phyloP scores from a whole-genome alignment of 2,113 vertebrate genomes.

The Ptilorrhoa leucosticta region DNA sequence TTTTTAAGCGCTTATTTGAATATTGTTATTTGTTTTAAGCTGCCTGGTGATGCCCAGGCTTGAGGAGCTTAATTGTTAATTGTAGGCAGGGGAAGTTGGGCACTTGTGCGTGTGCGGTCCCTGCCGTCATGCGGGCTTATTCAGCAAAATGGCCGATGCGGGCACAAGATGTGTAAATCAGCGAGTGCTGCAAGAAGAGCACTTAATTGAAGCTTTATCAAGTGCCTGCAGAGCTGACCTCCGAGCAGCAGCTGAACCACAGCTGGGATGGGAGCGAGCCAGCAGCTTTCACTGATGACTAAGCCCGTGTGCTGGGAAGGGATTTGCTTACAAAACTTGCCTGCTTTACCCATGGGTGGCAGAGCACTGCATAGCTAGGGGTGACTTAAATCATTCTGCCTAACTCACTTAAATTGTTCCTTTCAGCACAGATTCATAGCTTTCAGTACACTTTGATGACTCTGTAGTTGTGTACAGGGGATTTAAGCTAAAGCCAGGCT shows the following conservation, averaged over 20 bases:
- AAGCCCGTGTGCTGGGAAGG: not conserved
- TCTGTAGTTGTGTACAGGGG: not conserved
- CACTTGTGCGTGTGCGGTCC: not conserved
- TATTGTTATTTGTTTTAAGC: not conserved
- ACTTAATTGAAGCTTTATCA: slow-evolving; percentile 67
- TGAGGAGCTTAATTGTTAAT: not conserved
- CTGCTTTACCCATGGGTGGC: slow-evolving; percentile 34
- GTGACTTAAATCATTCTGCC: slow-evolving; percentile 9
- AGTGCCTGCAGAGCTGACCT: slow-evolving; percentile 62
- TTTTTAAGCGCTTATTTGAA: not conserved
- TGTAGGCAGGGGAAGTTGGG: not conserved
- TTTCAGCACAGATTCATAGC: not conserved
- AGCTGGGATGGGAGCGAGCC: slow-evolving; percentile 48
- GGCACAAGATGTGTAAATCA: slow-evolving; percentile 31
- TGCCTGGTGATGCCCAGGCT: not conserved
- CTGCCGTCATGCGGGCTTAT: not conserved
- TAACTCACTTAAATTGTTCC: not conserved
- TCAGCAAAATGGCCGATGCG: slow-evolving; percentile 13
- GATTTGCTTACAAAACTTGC: slow-evolving; percentile 35
- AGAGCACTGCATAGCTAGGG: slow-evolving; percentile 11
- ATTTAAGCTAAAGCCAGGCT: not conserved
- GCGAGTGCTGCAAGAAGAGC: slow-evolving; percentile 31
- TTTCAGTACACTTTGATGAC: not conserved
- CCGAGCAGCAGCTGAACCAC: slow-evolving; percentile 19
- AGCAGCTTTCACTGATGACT: slow-evolving; percentile 45